Base-by-base conservation (phyloP, 2,888 invertebrate genomes). In the Trissoscelio sp. region DNA sequence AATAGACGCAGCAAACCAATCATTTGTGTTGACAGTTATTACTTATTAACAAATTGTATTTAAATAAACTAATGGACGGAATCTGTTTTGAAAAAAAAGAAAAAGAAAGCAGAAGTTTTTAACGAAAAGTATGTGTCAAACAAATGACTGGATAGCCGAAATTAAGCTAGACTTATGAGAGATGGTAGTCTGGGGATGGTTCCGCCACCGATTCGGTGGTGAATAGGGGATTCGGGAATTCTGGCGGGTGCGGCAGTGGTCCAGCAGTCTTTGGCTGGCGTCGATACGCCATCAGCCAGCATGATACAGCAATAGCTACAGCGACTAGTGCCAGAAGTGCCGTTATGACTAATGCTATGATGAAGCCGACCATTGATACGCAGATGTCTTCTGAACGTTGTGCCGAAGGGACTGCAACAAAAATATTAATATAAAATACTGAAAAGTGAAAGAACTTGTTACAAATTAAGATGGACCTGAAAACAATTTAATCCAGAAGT, bases 231-330 rank as follows among this genome's bases (percentile, higher is more conserved):
- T 98, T 98, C 78, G 98, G 98, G 93, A 98, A 97, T 92, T 98
- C 97, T 83, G 97, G 96, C 85, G 98, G 98, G 93, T 98, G 98
- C 85, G 98, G 97, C 88, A 98, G 93, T 53, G 98, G 98, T 42
- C 97, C 97, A 83, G 96, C 94, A 62, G 96, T 94, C 88, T 97
- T 97, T 64, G 97, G 96, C 89, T 96, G 94, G 87, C 97, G 94
- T 85, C 97, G 93, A 93, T 97, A 97, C 86, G 98, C 98, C 94
- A 98, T 96, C 84, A 98, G 93, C 98, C 98, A 98, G 92, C 98
- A 98, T 82, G 97, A 97, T 75, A 98, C 97, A 73, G 97, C 97
- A 60, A 98, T 96, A 24, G 98, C 98, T 73, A 98, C 97, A 74
- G 98, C 97, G 78, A 98, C 97, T 83, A 98, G 93, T 75, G 98